These are phyloP conservation scores for Lophius americanus DNA, from an alignment of 2,797 vertebrate genomes.

Conservation along the genomic window DNA sequence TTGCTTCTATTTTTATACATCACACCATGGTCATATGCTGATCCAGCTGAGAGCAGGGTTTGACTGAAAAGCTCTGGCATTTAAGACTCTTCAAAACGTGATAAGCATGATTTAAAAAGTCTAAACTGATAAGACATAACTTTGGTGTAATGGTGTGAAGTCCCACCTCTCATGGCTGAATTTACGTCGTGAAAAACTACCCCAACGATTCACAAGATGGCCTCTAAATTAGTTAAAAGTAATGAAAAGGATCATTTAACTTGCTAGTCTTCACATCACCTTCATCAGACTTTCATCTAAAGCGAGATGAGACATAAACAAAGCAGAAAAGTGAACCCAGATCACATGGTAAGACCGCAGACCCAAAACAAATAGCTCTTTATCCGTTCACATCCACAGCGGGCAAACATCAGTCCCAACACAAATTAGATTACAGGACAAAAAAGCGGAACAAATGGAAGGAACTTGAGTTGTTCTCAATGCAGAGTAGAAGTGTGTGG, in stretches of 20 bases:
- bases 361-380: conserved; percentile 57
- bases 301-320: conserved; percentile 24
- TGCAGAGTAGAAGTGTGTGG: not conserved
- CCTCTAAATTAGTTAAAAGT: not conserved
- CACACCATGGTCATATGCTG: conserved; percentile 51
- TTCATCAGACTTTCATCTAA: conserved; percentile 15
- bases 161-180: not conserved
- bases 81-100: conserved; percentile 10
- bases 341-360: conserved; percentile 55
- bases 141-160: not conserved
- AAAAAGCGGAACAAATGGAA: conserved; percentile 30
- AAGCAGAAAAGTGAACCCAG: conserved; percentile 2
- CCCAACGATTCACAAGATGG: not conserved
- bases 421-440: conserved; percentile 40
- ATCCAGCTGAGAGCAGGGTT: conserved; percentile 41
- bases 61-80: conserved; percentile 34
- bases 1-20: conserved; percentile 33
- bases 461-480: conserved; percentile 8
- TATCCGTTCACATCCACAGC: conserved; percentile 37
- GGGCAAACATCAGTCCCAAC: conserved; percentile 21
- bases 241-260: not conserved
- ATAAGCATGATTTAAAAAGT: not conserved
- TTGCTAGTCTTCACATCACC: conserved; percentile 1
- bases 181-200: not conserved
- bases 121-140: conserved; percentile 8